These are phyloP conservation scores for Aporophyla lueneburgensis DNA, from an alignment of 2,888 invertebrate genomes.

Conservation along the genomic window DNA sequence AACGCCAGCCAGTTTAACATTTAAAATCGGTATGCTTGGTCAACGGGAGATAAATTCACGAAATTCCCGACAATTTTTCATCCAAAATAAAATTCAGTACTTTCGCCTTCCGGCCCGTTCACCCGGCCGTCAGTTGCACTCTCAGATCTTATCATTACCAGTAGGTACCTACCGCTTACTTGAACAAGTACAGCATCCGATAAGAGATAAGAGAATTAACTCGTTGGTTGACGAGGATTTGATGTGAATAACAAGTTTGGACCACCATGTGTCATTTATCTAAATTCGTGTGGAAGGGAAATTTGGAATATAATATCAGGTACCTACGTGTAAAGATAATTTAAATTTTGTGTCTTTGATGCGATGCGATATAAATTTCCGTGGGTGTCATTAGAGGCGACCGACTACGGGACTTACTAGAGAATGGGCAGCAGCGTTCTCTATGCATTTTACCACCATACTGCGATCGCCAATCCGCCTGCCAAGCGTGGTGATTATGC, in stretches of 20 bases:
- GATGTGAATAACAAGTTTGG: constrained; percentile 8
- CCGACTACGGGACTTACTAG: no score
- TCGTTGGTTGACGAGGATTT: constrained; percentile 21
- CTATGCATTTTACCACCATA: no score
- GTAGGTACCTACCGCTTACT: constrained; percentile 14
- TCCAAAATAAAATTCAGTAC: constrained; percentile 41
- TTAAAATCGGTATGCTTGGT: constrained; percentile 23
- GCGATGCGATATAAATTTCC: no score
- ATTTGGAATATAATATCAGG: not conserved
- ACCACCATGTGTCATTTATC: constrained; percentile 14
- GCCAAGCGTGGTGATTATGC: no score
- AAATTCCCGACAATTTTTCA: constrained; percentile 50
- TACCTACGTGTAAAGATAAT: not conserved
- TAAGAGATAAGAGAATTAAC: constrained; percentile 48
- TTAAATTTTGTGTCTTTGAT: not conserved
- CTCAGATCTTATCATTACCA: constrained; percentile 29
- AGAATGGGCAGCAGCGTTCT: no score
- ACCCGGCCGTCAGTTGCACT: constrained; percentile 43
- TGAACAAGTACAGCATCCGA: constrained; percentile 24
- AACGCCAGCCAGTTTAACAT: constrained; percentile 6
- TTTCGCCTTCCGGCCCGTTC: constrained; percentile 25
- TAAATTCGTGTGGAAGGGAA: not conserved
- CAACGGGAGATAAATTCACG: constrained; percentile 39
- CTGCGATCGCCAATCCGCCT: no score
- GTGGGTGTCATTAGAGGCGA: no score